These are phyloP conservation scores for Melanotaenia trifasciata DNA, from an alignment of 2,797 vertebrate genomes.

Conservation along the genomic window DNA sequence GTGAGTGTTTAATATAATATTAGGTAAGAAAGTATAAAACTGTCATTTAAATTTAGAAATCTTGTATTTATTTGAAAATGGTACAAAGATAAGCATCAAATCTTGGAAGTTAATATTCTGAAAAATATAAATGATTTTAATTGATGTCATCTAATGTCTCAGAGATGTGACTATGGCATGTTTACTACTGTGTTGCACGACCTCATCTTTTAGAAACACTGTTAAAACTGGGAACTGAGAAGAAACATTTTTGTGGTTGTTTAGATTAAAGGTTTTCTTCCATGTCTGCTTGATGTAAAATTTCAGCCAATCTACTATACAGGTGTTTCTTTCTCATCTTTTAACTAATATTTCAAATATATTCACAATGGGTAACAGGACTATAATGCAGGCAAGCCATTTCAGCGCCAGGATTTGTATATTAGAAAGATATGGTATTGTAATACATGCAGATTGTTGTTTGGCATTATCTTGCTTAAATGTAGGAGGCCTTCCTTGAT, in stretches of 20 bases:
- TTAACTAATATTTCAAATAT: neutral
- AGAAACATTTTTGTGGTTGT: neutral
- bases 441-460: neutral
- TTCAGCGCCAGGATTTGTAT: neutral
- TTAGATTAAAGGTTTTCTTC: neutral
- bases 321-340: neutral
- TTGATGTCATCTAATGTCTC: too few relatives aligned
- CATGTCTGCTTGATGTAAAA: neutral
- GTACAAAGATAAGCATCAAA: neutral
- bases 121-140: too few relatives aligned
- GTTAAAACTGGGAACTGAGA: neutral
- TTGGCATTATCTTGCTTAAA: neutral
- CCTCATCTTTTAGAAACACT: neutral
- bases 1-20: slow-evolving; percentile 58
- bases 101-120: neutral
- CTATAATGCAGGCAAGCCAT: neutral
- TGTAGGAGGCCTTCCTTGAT: neutral
- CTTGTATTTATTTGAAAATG: too few relatives aligned
- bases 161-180: neutral
- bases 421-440: neutral
- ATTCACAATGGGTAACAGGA: neutral
- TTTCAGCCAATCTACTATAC: neutral
- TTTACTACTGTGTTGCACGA: neutral
- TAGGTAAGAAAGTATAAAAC: neutral
- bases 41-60: neutral